phyloP scores from a whole-genome alignment of 2,797 vertebrate species.

The Furcifer pardalis region DNA sequence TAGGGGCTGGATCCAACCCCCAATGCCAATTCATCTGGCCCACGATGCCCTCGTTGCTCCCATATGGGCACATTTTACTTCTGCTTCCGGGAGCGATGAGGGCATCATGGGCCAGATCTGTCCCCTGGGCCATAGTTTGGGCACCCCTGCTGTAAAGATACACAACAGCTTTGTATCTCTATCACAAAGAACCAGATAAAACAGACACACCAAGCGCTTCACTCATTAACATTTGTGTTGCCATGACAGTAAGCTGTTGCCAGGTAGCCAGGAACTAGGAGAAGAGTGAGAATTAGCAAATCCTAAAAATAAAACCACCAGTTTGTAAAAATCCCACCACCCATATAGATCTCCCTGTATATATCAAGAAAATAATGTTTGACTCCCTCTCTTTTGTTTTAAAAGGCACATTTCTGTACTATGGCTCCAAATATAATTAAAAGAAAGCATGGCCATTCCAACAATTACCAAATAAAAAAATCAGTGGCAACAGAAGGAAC shows the following conservation, averaged over 20 bases:
- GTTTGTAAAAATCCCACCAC: conserved; percentile 18
- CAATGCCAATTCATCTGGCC: too few relatives aligned
- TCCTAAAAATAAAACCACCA: conserved; percentile 82
- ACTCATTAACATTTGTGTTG: conserved; percentile 73
- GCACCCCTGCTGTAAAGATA: conserved; percentile 48
- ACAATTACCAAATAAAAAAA: conserved; percentile 14
- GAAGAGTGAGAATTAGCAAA: conserved; percentile 78
- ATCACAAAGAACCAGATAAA: conserved; percentile 56
- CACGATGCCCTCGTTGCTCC: too few relatives aligned
- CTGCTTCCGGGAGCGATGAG: too few relatives aligned
- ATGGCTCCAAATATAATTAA: conserved; percentile 47
- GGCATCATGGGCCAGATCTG: too few relatives aligned
- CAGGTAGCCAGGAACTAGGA: conserved; percentile 77
- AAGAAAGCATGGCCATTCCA: conserved; percentile 26
- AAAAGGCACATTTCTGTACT: background rate
- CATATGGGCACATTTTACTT: too few relatives aligned
- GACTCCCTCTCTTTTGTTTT: background rate
- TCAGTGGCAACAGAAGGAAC: background rate
- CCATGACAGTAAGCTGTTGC: conserved; percentile 82
- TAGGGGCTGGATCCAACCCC: too few relatives aligned
- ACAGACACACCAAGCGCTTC: conserved; percentile 59
- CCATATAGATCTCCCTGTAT: conserved; percentile 62
- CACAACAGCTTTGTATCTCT: conserved; percentile 46
- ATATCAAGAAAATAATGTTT: conserved; percentile 66
- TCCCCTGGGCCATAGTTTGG: too few relatives aligned